These are phyloP conservation scores for Melanotaenia duboulayi DNA, from an alignment of 2,113 vertebrate genomes.

Conservation along the genomic window DNA sequence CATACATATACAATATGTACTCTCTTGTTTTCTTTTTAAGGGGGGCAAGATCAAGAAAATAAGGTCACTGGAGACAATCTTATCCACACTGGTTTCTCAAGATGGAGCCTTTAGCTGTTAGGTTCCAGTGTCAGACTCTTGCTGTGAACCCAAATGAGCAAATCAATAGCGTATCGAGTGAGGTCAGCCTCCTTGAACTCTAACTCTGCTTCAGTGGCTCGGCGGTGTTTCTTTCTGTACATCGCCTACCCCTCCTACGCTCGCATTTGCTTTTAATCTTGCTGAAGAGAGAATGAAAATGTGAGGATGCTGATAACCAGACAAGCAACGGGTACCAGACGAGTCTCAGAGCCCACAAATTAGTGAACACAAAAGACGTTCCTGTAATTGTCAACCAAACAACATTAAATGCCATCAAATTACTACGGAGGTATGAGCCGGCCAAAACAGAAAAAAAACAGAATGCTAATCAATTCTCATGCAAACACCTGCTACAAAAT, in stretches of 20 bases:
- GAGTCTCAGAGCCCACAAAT: background rate
- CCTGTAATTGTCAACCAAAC: background rate
- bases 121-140: conserved; percentile 67
- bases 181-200: conserved; percentile 77
- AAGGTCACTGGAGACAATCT: conserved; percentile 45
- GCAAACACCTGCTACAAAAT: no score
- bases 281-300: conserved; percentile 28
- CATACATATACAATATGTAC: background rate
- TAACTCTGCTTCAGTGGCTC: conserved; percentile 44
- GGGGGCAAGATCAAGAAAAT: conserved; percentile 30
- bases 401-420: no score
- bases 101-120: conserved; percentile 71
- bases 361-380: background rate
- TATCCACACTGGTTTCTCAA: conserved; percentile 61
- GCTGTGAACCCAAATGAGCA: conserved; percentile 74
- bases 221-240: background rate
- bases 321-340: background rate
- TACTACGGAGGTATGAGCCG: no score
- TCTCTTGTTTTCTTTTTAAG: background rate
- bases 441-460: no score
- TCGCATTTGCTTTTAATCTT: conserved; percentile 50
- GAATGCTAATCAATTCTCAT: no score
- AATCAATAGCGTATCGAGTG: conserved; percentile 78
- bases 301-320: conserved; percentile 24
- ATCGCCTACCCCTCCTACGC: conserved; percentile 23